Conservation (phyloP, 2,113 vertebrate genomes). For the Chrysochloris asiatica region DNA sequence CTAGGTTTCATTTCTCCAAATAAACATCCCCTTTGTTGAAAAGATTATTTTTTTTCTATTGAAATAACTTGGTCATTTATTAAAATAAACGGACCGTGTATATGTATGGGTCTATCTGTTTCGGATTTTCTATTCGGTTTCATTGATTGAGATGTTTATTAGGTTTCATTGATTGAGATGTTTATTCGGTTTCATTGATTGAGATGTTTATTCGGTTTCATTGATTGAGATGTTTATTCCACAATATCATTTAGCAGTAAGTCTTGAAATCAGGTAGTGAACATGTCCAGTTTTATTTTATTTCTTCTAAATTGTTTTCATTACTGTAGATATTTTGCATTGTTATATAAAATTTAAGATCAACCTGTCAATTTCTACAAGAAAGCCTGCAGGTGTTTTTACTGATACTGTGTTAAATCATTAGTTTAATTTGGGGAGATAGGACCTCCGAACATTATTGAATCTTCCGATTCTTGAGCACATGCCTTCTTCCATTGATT, state of each 20-base stretch:
- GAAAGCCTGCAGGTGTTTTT: neutral
- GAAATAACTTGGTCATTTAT: neutral
- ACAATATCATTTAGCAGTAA: neutral
- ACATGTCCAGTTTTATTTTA: neutral
- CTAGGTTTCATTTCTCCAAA: neutral
- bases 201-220: too few species aligned
- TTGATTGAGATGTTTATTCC: too few species aligned
- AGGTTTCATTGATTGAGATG: too few species aligned
- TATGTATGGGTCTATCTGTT: rapidly evolving
- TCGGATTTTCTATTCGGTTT: too few species aligned
- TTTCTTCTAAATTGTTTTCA: neutral
- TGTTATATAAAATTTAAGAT: neutral
- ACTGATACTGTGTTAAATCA: neutral
- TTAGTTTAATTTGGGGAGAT: neutral
- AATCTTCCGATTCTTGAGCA: neutral
- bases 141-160: too few species aligned
- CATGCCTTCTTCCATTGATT: too few species aligned
- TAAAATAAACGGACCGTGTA: neutral
- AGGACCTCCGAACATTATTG: neutral
- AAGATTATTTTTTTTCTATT: neutral
- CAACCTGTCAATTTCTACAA: neutral
- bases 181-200: too few species aligned
- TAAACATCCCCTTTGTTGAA: neutral
- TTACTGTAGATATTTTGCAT: neutral
- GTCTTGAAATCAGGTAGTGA: neutral